Percentiles rank a stretch among this genome's conserved stretches.
phyloP scores from a whole-genome alignment of 2,797 vertebrate species.

The Pseudocheirus occidentalis region DNA sequence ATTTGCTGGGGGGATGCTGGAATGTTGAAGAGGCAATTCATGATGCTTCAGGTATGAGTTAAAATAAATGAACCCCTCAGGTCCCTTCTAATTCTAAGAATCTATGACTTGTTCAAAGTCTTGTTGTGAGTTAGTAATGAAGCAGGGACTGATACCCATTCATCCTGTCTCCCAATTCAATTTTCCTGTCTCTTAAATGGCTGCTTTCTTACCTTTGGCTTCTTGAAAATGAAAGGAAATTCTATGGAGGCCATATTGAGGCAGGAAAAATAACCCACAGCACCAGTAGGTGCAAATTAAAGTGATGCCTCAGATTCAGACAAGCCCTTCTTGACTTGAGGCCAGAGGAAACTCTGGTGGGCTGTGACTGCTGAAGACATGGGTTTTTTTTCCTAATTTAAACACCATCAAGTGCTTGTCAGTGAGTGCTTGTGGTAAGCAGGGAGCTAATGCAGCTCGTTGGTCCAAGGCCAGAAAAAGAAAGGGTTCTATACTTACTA shows the following conservation, averaged over 20 bases:
- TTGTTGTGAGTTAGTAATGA: neutral
- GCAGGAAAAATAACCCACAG: neutral
- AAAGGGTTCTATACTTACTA: conserved; percentile 84
- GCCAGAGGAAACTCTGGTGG: neutral
- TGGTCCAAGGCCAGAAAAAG: conserved; percentile 11
- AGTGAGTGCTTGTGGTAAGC: conserved; percentile 17
- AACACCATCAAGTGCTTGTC: neutral
- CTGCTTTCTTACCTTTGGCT: neutral
- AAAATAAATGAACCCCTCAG: neutral
- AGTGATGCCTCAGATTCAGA: conserved; percentile 12
- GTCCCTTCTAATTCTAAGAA: neutral
- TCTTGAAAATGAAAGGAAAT: neutral
- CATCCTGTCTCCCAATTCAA: neutral
- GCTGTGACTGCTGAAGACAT: neutral
- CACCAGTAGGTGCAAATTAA: neutral
- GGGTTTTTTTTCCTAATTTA: conserved; percentile 17
- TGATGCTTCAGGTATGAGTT: neutral
- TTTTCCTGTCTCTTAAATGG: neutral
- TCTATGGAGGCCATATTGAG: neutral
- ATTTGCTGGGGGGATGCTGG: neutral
- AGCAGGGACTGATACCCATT: neutral
- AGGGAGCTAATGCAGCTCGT: neutral
- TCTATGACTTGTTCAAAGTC: neutral
- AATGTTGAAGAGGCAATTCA: neutral
- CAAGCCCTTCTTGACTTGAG: neutral